Base-by-base conservation (phyloP, 2,888 invertebrate species). In the Habrosyne pyritoides region DNA sequence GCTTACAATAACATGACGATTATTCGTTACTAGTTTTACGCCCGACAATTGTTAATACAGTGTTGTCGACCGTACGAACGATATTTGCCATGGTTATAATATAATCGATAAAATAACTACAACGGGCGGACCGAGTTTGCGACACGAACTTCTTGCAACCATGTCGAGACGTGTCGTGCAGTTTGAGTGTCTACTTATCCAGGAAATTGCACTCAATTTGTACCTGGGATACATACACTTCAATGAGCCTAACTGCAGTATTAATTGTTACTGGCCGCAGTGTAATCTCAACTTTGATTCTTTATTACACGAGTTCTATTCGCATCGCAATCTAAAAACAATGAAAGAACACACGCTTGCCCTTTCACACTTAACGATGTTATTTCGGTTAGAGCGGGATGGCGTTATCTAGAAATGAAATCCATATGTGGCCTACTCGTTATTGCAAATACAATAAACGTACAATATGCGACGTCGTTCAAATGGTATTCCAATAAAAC, bases 401-500 rank as follows among this genome's bases (percentile, higher is more conserved):
- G 42, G 42, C 42, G n/a, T 18, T 42, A 42, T 12, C 14, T 18
- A 2, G 18, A 18, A 42, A 42, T 42, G 42, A 42, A 42, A 42
- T 42, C 18, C 42, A 5, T 18, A 42, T 42, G 18, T 42, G 42
- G 42, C 42, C 14, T 42, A 42, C 1, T 49, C 14, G 22, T 49
- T 49, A 49, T 62, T 10, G 57, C 53, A 53, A 55, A 55, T 69
- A 56, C 57, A 65, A 52, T 46, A 52, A 60, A 65, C 52, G 56
- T 57, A 56, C 56, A 47, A 52, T 51, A 51, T 57, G 53, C 53
- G 56, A 54, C 66, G 71, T 64, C 53, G 58, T 59, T 61, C 57
- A 62, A 66, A 66, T 68, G 67, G 66, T 58, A 70, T 66, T 65
- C 61, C 66, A 76, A 75, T 74, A 77, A 76, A 74, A 73, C 61